phyloP scores from a whole-genome alignment of 2,113 vertebrate genomes.

The Zootoca vivipara region DNA sequence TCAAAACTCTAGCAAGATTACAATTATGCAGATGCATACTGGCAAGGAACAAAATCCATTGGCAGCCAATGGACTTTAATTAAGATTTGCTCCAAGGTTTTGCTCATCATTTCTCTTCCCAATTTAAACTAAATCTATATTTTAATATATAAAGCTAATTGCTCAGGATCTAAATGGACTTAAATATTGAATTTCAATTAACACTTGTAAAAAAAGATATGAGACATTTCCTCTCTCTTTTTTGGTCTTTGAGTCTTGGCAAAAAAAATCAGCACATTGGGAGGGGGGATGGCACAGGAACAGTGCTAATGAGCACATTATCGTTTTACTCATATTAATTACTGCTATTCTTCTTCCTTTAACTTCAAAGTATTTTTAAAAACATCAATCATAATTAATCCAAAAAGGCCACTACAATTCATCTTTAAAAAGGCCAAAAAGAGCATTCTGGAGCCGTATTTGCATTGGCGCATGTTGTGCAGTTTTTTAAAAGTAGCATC shows the following conservation, averaged over 20 bases:
- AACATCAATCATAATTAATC: conserved; percentile 39
- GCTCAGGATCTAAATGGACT: conserved; percentile 30
- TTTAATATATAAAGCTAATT: conserved; percentile 40
- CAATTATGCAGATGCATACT: conserved; percentile 32
- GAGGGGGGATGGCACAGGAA: not conserved
- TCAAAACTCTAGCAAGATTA: conserved; percentile 20
- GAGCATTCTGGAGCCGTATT: not conserved
- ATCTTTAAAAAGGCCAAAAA: conserved; percentile 15
- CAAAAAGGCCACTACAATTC: conserved; percentile 33
- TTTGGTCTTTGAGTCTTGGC: conserved; percentile 13
- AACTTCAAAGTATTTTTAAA: conserved; percentile 36
- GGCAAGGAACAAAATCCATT: conserved; percentile 26
- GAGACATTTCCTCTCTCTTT: not conserved
- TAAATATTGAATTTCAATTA: conserved; percentile 53
- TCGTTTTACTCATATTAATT: conserved; percentile 45
- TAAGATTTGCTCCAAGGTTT: not conserved
- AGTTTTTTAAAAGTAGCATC: too few relatives aligned
- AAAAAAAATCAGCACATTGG: not conserved
- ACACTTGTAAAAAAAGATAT: conserved; percentile 14
- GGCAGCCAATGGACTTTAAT: conserved; percentile 33
- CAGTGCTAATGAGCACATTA: conserved; percentile 34
- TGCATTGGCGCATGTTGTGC: not conserved
- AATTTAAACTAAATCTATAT: conserved; percentile 41
- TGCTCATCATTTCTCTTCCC: not conserved
- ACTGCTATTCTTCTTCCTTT: conserved; percentile 17